Percentiles rank a stretch among this genome's conserved stretches.
Conservation (phyloP, 2,888 invertebrate species). For the Laspeyria flexula region DNA sequence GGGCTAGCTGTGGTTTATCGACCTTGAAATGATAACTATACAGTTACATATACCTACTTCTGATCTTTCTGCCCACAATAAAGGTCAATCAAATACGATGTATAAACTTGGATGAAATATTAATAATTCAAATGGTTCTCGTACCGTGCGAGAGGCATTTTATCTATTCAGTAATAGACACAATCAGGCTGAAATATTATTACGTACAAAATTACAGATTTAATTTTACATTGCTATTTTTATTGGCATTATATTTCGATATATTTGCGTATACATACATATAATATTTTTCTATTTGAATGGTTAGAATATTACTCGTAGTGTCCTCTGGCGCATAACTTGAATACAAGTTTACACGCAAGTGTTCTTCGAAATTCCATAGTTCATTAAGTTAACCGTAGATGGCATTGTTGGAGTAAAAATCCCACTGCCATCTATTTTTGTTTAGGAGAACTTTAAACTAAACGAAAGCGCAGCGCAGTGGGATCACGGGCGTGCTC, state of each 20-base stretch:
- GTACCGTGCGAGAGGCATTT: constrained; percentile 8
- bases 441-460: constrained; percentile 34
- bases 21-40: constrained; percentile 33
- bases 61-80: constrained; percentile 24
- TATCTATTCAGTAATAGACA: constrained; percentile 4
- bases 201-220: not conserved
- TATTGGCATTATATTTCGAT: not conserved
- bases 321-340: constrained; percentile 32
- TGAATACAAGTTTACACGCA: constrained; percentile 10
- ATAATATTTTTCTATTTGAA: too few species aligned
- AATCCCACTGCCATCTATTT: constrained; percentile 57
- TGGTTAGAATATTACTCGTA: constrained; percentile 3
- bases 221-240: not conserved
- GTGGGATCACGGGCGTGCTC: not conserved
- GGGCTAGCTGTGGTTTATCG: constrained; percentile 26
- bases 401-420: constrained; percentile 48
- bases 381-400: constrained; percentile 28
- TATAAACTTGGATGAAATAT: constrained; percentile 33
- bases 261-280: too few species aligned
- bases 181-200: not conserved
- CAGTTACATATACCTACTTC: constrained; percentile 16
- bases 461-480: not conserved
- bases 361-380: constrained; percentile 8
- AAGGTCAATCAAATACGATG: constrained; percentile 35
- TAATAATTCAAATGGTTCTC: constrained; percentile 35